Conservation (phyloP, 2,797 vertebrate species). For the Ciconia nigra region DNA sequence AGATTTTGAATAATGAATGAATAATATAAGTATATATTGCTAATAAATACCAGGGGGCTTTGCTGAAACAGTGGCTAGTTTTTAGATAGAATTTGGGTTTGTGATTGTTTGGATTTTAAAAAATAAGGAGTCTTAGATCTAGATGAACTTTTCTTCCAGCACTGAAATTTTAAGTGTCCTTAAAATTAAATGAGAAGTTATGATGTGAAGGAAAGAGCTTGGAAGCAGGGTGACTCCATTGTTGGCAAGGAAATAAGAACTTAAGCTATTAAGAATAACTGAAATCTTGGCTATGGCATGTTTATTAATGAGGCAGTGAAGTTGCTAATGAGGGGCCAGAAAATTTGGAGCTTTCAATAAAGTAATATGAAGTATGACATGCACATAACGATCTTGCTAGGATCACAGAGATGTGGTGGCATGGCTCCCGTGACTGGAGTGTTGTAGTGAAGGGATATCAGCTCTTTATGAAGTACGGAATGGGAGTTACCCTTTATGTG, state of each 20-base stretch:
- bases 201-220: neutral
- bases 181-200: neutral
- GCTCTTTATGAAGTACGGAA: neutral
- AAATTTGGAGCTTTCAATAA: neutral
- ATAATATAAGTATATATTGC: neutral
- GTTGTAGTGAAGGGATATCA: neutral
- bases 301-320: neutral
- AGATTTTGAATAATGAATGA: neutral
- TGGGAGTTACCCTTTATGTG: neutral
- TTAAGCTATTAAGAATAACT: neutral
- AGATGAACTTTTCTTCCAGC: neutral
- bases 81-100: neutral
- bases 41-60: neutral
- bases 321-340: neutral
- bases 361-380: neutral
- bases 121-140: neutral
- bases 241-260: neutral
- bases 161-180: neutral
- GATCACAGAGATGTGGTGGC: neutral
- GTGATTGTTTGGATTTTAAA: neutral
- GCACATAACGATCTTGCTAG: neutral
- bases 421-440: accelerated
- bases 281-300: neutral
- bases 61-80: neutral
- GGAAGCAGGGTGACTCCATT: neutral